Conservation (phyloP, 1,140 invertebrate genomes). For the Calliopsis andreniformis region DNA sequence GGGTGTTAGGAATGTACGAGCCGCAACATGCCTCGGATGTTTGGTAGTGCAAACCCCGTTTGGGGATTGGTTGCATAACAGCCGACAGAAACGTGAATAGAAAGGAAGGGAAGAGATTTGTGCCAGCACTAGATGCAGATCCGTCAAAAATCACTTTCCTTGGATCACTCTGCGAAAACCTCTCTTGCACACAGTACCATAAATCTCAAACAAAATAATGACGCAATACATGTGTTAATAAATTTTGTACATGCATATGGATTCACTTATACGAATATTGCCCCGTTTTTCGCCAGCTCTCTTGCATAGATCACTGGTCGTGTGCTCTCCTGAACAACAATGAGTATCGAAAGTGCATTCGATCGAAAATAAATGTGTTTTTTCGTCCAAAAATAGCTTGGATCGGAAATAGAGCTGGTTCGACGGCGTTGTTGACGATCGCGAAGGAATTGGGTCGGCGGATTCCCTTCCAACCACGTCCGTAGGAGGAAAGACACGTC, state of each 20-base stretch:
- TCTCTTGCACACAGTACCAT: too few species aligned
- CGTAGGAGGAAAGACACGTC: neutral
- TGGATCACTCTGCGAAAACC: neutral
- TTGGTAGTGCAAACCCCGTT: slow-evolving; percentile 74
- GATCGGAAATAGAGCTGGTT: slow-evolving; percentile 22
- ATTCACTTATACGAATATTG: too few species aligned
- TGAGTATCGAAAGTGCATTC: neutral
- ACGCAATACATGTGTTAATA: too few species aligned
- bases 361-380: slow-evolving; percentile 12
- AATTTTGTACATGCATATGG: too few species aligned
- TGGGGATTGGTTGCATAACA: slow-evolving; percentile 73
- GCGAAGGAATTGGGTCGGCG: slow-evolving; percentile 34
- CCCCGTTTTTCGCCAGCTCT: too few species aligned
- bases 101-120: slow-evolving; percentile 68
- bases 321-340: neutral
- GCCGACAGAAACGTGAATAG: slow-evolving; percentile 70
- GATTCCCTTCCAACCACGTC: slow-evolving; percentile 9
- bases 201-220: too few species aligned
- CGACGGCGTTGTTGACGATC: slow-evolving; percentile 16
- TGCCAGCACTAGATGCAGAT: slow-evolving; percentile 67
- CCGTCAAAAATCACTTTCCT: slow-evolving; percentile 50
- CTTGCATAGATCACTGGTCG: too few species aligned
- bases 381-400: slow-evolving; percentile 2
- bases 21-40: slow-evolving; percentile 72
- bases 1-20: slow-evolving; percentile 69